A percentile compares a stretch with the other conserved stretches of the same genome.
These are phyloP conservation scores for Notospermus geniculatus DNA, from an alignment of 1,140 invertebrate species.

Conservation along the genomic window DNA sequence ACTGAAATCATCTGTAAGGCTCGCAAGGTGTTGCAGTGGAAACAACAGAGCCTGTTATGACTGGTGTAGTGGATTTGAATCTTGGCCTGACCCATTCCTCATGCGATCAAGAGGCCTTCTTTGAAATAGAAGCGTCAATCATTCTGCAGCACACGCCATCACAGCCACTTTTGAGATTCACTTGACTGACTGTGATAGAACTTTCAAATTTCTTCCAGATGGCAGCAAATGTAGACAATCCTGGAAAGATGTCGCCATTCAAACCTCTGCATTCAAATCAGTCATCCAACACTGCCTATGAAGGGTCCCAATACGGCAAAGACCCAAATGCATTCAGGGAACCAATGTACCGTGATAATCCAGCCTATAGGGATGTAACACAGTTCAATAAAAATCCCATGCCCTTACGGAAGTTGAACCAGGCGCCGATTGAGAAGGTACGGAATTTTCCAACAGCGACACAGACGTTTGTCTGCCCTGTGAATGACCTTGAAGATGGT, in stretches of 20 bases:
- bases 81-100: no score
- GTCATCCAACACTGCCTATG: slow-evolving; percentile 31
- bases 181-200: no score
- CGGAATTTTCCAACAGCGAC: neutral
- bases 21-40: no score
- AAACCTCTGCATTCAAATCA: slow-evolving; percentile 25
- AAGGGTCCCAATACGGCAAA: slow-evolving; percentile 26
- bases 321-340: slow-evolving; percentile 31
- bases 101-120: no score
- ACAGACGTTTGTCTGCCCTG: no score
- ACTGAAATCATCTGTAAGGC: no score
- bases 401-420: slow-evolving; percentile 29
- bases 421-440: slow-evolving; percentile 43
- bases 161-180: no score
- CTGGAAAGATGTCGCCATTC: slow-evolving; percentile 14
- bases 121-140: no score
- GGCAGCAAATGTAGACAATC: slow-evolving; percentile 1
- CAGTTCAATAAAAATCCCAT: slow-evolving; percentile 30
- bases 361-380: slow-evolving; percentile 26
- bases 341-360: slow-evolving; percentile 21
- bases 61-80: no score
- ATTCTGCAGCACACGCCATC: no score
- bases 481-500: no score
- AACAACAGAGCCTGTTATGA: no score
- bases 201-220: slow-evolving; percentile 8